Base-by-base conservation (phyloP, 2,888 invertebrate genomes). In the Petrophora chlorosata region DNA sequence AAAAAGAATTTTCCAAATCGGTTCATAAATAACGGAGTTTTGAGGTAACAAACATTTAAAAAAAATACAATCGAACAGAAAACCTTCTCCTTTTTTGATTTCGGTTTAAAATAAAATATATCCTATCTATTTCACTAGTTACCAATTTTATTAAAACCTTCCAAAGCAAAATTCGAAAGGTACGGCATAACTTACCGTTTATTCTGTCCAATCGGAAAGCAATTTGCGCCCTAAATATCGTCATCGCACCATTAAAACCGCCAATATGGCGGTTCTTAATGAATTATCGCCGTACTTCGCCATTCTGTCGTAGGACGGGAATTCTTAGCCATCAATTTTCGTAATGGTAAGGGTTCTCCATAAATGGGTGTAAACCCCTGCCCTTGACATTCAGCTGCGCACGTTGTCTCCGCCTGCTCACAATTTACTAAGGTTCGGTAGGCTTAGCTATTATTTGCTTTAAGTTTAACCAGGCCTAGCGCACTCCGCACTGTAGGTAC, bases 201-300 rank as follows among this genome's bases (percentile, higher is more conserved):
- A 38, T 44, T 36, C 38, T 33, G 26, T 13, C 41, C 41, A 41
- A 58, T 58, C 48, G 54, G 47, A 61, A 61, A 58, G 54, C 58
- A 51, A 58, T 61, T 60, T 43, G 32, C 51, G 40, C 9, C 70
- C 65, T 79, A 63, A 73, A 72, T 65, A 69, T 64, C 61, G 48
- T 44, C 40, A 40, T 50, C 25, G 39, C 68, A 76, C 76, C 62
- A 66, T 43, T 42, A 62, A 63, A 66, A 39, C 5, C 10, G 41
- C 63, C 61, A 58, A 39, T 42, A 46, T 40, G 52, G 54, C 54
- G 36, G 48, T 50, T 43, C 50, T 33, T 58, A 59, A 62, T 60
- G 60, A 61, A 56, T 59, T 61, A 61, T 42, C 35, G 35, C 25
- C 34, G 16, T 47, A n/a, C 35, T 36, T 57, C 55, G 47, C 40